phyloP scores from a whole-genome alignment of 2,113 vertebrate genomes.

The Syngnathus floridae region DNA sequence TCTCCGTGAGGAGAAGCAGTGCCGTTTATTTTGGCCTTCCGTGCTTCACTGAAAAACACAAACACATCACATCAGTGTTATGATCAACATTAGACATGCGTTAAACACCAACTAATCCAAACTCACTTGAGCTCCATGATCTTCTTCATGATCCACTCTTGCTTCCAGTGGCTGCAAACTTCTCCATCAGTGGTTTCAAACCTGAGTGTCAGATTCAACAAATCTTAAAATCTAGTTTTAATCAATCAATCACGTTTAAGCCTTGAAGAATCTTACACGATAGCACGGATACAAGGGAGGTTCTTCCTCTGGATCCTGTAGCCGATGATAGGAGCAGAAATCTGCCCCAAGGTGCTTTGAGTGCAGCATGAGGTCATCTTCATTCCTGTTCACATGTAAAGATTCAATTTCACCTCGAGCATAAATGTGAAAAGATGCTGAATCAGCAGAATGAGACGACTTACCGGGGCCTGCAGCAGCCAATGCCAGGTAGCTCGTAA shows the following conservation, averaged over 20 bases:
- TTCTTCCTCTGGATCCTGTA: constrained; percentile 54
- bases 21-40: constrained; percentile 17
- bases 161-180: constrained; percentile 53
- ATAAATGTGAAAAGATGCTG: not conserved
- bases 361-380: constrained; percentile 50
- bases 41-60: constrained; percentile 37
- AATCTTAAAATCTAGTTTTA: not conserved
- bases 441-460: not conserved
- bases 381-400: constrained; percentile 16
- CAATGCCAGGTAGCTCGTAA: constrained; percentile 31
- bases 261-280: constrained; percentile 45
- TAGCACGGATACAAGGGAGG: constrained; percentile 50
- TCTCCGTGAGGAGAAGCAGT: not conserved
- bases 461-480: constrained; percentile 25
- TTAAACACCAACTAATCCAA: not conserved
- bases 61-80: not conserved
- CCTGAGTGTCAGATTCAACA: constrained; percentile 7
- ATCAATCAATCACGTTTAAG: not conserved
- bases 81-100: not conserved
- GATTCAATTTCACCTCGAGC: not conserved
- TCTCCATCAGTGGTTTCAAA: constrained; percentile 49
- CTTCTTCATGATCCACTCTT: constrained; percentile 44
- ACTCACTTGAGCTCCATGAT: constrained; percentile 54
- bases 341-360: constrained; percentile 15
- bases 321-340: constrained; percentile 55